A percentile compares a stretch with the other conserved stretches of the same genome.
These are phyloP conservation scores for Zaprionus obscuricornis DNA, from an alignment of 2,888 invertebrate genomes.

Conservation along the genomic window DNA sequence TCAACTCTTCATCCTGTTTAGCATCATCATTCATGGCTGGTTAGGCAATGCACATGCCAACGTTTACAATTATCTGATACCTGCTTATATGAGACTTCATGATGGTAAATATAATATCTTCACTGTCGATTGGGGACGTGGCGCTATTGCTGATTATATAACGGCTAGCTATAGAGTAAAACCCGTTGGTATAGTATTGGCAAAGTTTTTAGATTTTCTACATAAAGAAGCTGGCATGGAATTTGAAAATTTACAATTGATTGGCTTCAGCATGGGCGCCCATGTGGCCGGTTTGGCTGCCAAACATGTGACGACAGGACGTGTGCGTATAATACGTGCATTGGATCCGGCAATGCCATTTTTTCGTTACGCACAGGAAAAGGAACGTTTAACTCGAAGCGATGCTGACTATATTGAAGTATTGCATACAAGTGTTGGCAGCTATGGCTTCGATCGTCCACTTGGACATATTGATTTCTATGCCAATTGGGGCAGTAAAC, in stretches of 20 bases:
- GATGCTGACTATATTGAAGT: constrained; percentile 90
- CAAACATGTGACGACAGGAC: constrained; percentile 72
- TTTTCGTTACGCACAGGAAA: constrained; percentile 72
- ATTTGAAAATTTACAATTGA: constrained; percentile 76
- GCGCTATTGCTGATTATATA: constrained; percentile 80
- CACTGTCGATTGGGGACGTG: constrained; percentile 81
- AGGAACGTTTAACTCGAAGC: constrained; percentile 84
- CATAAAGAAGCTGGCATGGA: constrained; percentile 85
- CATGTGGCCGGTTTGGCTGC: constrained; percentile 86
- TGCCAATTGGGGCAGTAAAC: constrained; percentile 85
- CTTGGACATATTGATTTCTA: constrained; percentile 86
- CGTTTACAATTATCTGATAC: constrained; percentile 71
- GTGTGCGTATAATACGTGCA: constrained; percentile 83
- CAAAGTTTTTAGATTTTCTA: constrained; percentile 86
- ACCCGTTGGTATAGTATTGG: constrained; percentile 85
- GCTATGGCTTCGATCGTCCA: constrained; percentile 81
- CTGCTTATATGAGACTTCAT: constrained; percentile 67
- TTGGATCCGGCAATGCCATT: constrained; percentile 87
- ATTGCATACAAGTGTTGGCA: constrained; percentile 87
- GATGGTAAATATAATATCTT: constrained; percentile 74
- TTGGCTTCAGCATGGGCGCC: constrained; percentile 86
- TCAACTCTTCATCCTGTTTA: no score
- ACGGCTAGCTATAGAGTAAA: constrained; percentile 80
- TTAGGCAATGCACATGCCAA: constrained; percentile 77
- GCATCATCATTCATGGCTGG: constrained; percentile 81